Evolutionary conservation across 1,140 invertebrate genomes (phyloP), one percentile per base, ranked within the genome.

Genomic region (Cephus cinctus): DNA sequence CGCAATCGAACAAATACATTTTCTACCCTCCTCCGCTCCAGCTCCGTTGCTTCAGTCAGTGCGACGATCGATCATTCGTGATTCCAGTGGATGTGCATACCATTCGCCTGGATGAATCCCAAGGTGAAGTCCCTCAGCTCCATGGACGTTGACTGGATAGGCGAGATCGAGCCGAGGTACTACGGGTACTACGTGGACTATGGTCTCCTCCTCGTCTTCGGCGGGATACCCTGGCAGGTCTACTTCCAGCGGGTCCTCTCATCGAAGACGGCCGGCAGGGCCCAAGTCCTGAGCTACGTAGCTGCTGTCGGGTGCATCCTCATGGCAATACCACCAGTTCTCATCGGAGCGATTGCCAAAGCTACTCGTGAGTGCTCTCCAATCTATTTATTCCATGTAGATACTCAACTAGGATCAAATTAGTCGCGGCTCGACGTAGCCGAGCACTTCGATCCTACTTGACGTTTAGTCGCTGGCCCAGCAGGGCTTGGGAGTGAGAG

Each of bases 211-310:
- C 80, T 98, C 5, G 81, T 98, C 32, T 97, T 98, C 63, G 97
- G 97, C 5, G 97, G 97, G 18, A 98, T 99, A 60, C 97, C 97
- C 0, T 99, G 97, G 97, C 78, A 94, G 87, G 95, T 98, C 3
- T 98, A 98, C 69, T 98, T 98, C 76, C 97, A 99, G 79, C 78
- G 97, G 31, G 96, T 99, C 0, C 76, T 99, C 42, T 98, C 95
- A 25, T 94, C 93, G 54, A 96, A 95, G 79, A 92, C 93, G 1
- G 94, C 95, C 1, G 83, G 85, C 1, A 85, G 93, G 47, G 96
- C 96, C 5, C 93, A 98, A 77, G 69, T 97, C 15, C 78, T 99
- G 39, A 98, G 94, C n/a, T 98, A 96, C 73, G 91, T 98, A 16
- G 96, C 96, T 0, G 95, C 94, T 8, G 73, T 92, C 46, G 96